Base-by-base conservation (phyloP, 2,888 invertebrate genomes). In the Muschampia plurimacula region DNA sequence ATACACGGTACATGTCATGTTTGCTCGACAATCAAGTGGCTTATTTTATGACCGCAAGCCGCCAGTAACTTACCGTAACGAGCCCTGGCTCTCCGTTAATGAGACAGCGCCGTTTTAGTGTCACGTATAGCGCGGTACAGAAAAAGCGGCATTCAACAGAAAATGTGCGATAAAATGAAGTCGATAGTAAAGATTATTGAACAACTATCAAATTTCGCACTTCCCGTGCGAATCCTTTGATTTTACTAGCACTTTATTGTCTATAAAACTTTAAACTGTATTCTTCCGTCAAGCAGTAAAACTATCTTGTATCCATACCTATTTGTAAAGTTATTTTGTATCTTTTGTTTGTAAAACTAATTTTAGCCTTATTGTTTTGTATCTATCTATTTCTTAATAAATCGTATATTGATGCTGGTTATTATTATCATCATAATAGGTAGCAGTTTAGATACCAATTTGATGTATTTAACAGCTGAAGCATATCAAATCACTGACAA, bases 21-120 rank as follows among this genome's bases (percentile, higher is more conserved):
- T 91, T 91, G 89, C 86, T 82, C 86, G 84, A 85, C 89, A 87
- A 91, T 92, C 89, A 90, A 91, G 85, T 88, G 82, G 78, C 81
- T 82, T 87, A 92, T 79, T 93, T 93, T 93, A 93, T 84, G 86
- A 83, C 86, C 80, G 76, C 83, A 81, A 79, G 83, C 82, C 85
- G 86, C 78, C 88, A 85, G 86, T 93, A 92, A 91, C 87, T 93
- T 91, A 89, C 88, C 84, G 78, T 87, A 89, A 90, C 89, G 89
- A 83, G 86, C 89, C 80, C 83, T 86, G 87, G 83, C 89, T 90
- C 89, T 86, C 82, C 75, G 82, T 85, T 92, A 92, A 93, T 91
- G 91, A 89, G 91, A 91, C 91, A 86, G 83, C 85, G 83, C 84
- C 86, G 89, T 86, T 91, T 91, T 87, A 86, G 83, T 89, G 89